Evolutionary conservation across 2,888 invertebrate species (phyloP).

Genomic region (Cosmia pyralina): DNA sequence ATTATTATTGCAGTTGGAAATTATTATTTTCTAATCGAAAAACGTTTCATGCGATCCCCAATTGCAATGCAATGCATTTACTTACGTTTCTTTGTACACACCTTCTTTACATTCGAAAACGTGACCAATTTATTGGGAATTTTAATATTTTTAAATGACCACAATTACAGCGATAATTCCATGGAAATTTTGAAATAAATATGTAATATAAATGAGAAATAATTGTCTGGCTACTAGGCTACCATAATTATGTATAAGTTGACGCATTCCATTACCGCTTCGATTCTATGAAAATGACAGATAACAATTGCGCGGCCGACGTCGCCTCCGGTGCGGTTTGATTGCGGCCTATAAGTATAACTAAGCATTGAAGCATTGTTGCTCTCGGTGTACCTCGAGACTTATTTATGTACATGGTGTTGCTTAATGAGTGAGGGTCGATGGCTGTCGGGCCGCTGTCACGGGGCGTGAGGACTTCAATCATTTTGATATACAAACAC

Average conservation of each 20-base stretch:
- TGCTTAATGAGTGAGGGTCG: constrained; percentile 68
- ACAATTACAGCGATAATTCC: constrained; percentile 19
- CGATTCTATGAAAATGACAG: constrained; percentile 67
- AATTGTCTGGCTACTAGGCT: constrained; percentile 50
- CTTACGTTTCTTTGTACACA: constrained; percentile 13
- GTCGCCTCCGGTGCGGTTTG: constrained; percentile 57
- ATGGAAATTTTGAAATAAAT: constrained; percentile 33
- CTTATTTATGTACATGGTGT: constrained; percentile 58
- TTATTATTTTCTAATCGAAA: constrained; percentile 20
- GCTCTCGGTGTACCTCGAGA: constrained; percentile 47
- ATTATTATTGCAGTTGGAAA: constrained; percentile 34
- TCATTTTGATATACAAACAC: constrained; percentile 73
- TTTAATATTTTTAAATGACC: constrained; percentile 36
- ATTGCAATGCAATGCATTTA: constrained; percentile 1
- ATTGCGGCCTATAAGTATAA: constrained; percentile 55
- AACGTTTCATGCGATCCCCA: background rate
- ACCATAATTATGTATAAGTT: constrained; percentile 60
- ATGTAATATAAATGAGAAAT: constrained; percentile 52
- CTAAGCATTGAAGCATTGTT: constrained; percentile 63
- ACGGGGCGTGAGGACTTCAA: constrained; percentile 72
- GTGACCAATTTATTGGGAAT: constrained; percentile 48
- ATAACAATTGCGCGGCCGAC: constrained; percentile 57
- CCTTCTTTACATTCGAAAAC: constrained; percentile 33
- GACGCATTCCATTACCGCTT: constrained; percentile 60
- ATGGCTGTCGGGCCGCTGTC: constrained; percentile 63